Conservation (phyloP, 2,113 vertebrate genomes). For the Macrotus californicus region DNA sequence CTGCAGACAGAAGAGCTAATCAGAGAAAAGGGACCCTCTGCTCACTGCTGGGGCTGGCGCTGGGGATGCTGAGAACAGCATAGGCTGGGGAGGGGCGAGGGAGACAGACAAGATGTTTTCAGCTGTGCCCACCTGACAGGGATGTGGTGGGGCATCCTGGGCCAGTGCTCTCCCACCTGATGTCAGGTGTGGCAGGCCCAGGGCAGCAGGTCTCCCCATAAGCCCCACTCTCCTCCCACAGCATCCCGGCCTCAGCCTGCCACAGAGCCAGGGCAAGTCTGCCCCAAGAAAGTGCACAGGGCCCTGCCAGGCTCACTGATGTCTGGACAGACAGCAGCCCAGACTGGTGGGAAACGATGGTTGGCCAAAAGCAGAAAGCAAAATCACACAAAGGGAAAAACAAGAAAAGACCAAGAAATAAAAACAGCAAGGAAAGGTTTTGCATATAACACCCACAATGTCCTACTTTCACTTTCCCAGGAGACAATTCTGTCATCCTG, state of each 20-base stretch:
- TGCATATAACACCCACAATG: constrained; percentile 42
- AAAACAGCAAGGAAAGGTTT: constrained; percentile 37
- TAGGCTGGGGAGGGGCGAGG: background rate
- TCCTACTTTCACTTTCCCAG: constrained; percentile 61
- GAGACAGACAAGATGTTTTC: background rate
- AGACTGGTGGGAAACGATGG: background rate
- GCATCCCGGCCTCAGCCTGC: background rate
- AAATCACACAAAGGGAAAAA: constrained; percentile 51
- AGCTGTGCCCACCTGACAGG: background rate
- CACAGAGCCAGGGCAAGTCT: fast-evolving
- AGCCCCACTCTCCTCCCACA: background rate
- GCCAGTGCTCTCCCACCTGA: background rate
- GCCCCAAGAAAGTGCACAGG: background rate
- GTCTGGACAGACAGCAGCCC: background rate
- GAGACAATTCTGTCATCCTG: constrained; percentile 58
- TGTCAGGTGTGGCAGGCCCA: background rate
- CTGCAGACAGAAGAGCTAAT: background rate
- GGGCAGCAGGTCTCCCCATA: fast-evolving
- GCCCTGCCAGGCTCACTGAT: fast-evolving
- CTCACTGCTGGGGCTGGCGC: background rate
- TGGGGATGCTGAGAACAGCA: background rate
- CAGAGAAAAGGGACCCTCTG: background rate
- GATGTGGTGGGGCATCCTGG: background rate
- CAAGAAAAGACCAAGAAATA: constrained; percentile 45
- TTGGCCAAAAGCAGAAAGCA: constrained; percentile 46